Evolutionary conservation across 2,797 vertebrate genomes (phyloP), one percentile per base, ranked within the genome.

Genomic region (Sebastes melanostomus): DNA sequence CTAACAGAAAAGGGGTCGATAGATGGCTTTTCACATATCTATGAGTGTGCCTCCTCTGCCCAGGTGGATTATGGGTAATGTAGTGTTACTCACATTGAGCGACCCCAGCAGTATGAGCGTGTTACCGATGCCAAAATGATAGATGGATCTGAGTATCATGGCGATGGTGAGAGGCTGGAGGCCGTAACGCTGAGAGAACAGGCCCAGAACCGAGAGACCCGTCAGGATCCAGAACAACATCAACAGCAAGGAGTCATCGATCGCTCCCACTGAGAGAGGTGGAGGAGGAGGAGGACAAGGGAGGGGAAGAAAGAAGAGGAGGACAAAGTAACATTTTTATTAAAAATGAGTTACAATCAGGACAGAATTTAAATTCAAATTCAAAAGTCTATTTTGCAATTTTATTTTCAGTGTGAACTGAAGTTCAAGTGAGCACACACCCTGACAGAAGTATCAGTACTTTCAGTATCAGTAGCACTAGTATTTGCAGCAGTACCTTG

Each of bases 111-210:
- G 93, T 81, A 97, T 96, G 65, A 99, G 97, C 0, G 98, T 98
- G 92, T 97, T 97, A 1, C 98, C 97, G 1, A 99, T 98, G 89
- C 98, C 98, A 7, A 99, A 75, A 92, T 99, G 97, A 89, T 98
- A 98, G 78, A 99, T 97, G 56, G 97, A 98, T 3, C 97, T 93
- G 74, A 99, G 89, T 77, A 99, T 97, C 74, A 99, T 95, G 0
- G 98, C 97, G 63, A 99, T 87, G 0, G 97, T 97, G 78, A 98
- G 94, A 0, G 97, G 97, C n/a, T 98, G 94, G 75, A 99, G 86
- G 1, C 97, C 97, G 3, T 98, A 98, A 60, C 96, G 97, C 90
- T 96, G 96, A 10, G 96, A 97, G 91, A 99, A 96, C 86, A 99
- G 77, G 4, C 96, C 96, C 88, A 98, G 83, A 18, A 98, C 87